These are phyloP conservation scores for Pseudonaja textilis DNA, from an alignment of 2,113 vertebrate species.

Conservation along the genomic window DNA sequence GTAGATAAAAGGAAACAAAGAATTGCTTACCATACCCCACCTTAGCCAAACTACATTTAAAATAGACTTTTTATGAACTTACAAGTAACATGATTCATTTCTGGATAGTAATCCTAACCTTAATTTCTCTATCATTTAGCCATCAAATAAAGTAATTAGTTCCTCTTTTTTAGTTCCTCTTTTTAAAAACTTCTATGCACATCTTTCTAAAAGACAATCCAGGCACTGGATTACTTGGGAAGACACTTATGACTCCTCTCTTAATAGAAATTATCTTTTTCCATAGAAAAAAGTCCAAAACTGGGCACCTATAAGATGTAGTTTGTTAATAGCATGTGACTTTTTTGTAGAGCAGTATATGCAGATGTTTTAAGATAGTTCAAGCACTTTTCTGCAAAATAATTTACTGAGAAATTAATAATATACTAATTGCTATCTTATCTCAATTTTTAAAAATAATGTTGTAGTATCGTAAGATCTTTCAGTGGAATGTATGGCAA, in stretches of 20 bases:
- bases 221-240: background rate
- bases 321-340: background rate
- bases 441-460: constrained; percentile 2
- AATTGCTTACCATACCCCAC: background rate
- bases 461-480: background rate
- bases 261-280: background rate
- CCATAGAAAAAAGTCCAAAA: background rate
- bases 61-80: background rate
- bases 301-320: background rate
- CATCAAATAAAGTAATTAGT: background rate
- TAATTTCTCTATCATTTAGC: background rate
- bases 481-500: constrained; percentile 10
- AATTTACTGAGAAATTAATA: constrained; percentile 1
- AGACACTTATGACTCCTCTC: background rate
- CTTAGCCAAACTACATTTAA: background rate
- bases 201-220: background rate
- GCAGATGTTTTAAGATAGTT: constrained; percentile 9
- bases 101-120: background rate
- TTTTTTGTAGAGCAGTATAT: background rate
- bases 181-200: background rate
- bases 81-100: background rate
- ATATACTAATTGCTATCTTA: background rate
- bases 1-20: background rate
- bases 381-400: background rate
- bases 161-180: too few species aligned